Base-by-base conservation (phyloP, 2,888 invertebrate species). In the Axea sp. region DNA sequence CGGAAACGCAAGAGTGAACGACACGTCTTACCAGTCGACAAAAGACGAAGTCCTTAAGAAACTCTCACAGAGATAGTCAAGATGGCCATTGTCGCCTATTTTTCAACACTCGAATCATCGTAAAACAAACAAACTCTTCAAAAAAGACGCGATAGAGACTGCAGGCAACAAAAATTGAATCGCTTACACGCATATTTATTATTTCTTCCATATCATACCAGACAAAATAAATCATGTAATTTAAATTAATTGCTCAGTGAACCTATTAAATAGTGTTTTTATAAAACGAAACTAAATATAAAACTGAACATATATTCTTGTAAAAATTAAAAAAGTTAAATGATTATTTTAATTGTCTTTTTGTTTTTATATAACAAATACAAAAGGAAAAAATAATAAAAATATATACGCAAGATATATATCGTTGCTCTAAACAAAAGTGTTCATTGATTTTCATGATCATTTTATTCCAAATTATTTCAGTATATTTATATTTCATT, bases 51-150 rank as follows among this genome's bases (percentile, higher is more conserved):
- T 24, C 33, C 37, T 55, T 24, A 17, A 57, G 12, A 37, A 22
- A 12, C 9, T 14, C 19, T 12, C 5, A 15, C 5, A 12, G 59
- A 68, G 41, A 51, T 59, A 78, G 78, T 76, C 76, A 80, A 83
- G 80, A 83, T 82, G 82, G 80, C 81, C 73, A 78, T 71, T 77
- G 81, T 77, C 79, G 81, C 81, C 75, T 78, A 79, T 84, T 84
- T 81, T 78, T 85, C 84, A 79, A 78, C 84, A 79, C 81, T 73
- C 81, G 79, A 80, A 81, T 84, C 80, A 77, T 77, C 57, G 72
- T 77, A 81, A 82, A 74, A 75, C 81, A 84, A 84, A 84, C 81
- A 84, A 84, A 83, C 81, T 82, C 53, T 71, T 81, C 78, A 76
- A 80, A n/a, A 81, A 79, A 83, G 80, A 81, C 80, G 80, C 80